These are phyloP conservation scores for Periparus ater DNA, from an alignment of 2,797 vertebrate genomes.

Conservation along the genomic window DNA sequence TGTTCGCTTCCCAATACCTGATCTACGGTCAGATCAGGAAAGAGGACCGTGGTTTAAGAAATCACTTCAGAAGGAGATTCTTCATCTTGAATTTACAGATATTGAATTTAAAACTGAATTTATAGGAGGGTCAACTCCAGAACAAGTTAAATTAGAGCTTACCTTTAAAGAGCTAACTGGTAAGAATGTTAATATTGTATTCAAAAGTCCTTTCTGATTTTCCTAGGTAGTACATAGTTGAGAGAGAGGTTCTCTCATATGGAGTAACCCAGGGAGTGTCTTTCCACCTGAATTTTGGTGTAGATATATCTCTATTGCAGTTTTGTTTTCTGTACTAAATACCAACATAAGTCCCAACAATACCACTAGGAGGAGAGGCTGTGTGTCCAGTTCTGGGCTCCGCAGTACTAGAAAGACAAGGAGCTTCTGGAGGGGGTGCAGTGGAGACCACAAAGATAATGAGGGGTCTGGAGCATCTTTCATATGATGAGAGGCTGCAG, in stretches of 20 bases:
- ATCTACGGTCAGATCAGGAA: slow-evolving; percentile 96
- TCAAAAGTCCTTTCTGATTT: neutral
- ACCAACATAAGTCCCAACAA: neutral
- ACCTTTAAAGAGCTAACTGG: slow-evolving; percentile 92
- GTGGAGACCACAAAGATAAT: neutral
- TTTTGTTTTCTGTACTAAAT: neutral
- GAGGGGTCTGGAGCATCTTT: neutral
- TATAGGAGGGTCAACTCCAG: slow-evolving; percentile 86
- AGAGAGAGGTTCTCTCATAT: neutral
- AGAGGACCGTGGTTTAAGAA: slow-evolving; percentile 98
- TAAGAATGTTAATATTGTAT: slow-evolving; percentile 65
- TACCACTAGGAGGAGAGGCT: neutral
- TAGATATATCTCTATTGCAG: neutral
- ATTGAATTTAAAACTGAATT: slow-evolving; percentile 93
- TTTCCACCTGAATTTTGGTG: neutral
- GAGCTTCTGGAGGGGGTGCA: neutral
- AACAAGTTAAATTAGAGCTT: slow-evolving; percentile 94
- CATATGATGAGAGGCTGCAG: neutral
- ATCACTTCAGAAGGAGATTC: slow-evolving; percentile 93
- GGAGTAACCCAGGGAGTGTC: neutral
- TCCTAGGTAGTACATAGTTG: neutral
- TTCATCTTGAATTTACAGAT: slow-evolving; percentile 88
- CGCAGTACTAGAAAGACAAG: neutral
- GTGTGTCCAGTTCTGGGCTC: neutral
- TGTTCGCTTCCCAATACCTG: slow-evolving; percentile 95